Base-by-base conservation (phyloP, 2,113 vertebrate species). In the Tursiops truncatus region DNA sequence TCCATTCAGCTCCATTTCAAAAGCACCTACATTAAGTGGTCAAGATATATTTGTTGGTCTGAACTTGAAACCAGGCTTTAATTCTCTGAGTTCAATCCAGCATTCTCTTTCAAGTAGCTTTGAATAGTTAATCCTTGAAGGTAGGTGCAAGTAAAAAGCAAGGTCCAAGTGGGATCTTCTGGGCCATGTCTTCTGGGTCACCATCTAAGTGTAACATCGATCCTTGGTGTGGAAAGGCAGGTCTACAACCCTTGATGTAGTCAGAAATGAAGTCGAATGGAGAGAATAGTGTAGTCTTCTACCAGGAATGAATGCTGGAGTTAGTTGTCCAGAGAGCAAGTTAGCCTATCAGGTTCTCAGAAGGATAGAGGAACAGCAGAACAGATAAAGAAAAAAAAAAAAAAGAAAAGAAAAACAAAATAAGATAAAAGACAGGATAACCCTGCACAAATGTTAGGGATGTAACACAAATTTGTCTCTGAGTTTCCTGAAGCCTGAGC, bases 281-380 rank as follows among this genome's bases (percentile, higher is more conserved):
- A 14, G 26, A 47, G n/a, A 21, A 41, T 2, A 18, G 14, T 6
- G 1, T 28, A 1, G 23, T 6, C 12, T 4, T 81, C 36, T 6
- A 9, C 12, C 5, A n/a, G 20, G 13, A 73, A 15, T 17, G 31
- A 4, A n/a, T 2, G 0, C 5, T n/a, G 33, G 1, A 10, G n/a
- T 47, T 13, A 14, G 25, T 6, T 73, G 18, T 23, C 31, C 4
- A 15, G 31, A 60, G 0, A 86, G 28, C 11, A 23, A 23, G 3
- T 47, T 47, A 63, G 17, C 8, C 18, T 33, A 6, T 31, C 6
- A 15, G 1, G 5, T 26, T n/a, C 62, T 77, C 23, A 2, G 38
- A 70, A 96, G 53, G 28, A 65, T 8, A 38, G 36, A 63, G 44
- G 23, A 20, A 6, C 28, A 36, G 9, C 50, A n/a, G 68, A 33